phyloP scores from a whole-genome alignment of 2,797 vertebrate genomes.

The Notoglanidium macrostoma region DNA sequence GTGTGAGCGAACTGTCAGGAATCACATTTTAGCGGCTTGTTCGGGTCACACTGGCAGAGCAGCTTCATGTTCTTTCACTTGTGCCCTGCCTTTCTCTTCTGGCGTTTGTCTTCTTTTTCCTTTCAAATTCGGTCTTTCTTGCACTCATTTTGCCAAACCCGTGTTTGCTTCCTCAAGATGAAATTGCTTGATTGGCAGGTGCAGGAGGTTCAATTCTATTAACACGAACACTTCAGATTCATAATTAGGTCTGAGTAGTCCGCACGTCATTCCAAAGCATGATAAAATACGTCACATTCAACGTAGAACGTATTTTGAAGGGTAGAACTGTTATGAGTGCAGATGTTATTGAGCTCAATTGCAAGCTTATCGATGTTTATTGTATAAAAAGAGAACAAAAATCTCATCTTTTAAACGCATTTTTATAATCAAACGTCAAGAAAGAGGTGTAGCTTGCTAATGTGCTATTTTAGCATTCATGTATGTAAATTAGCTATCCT shows the following conservation, averaged over 20 bases:
- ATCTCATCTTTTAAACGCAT: neutral
- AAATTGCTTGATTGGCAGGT: conserved; percentile 42
- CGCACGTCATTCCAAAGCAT: neutral
- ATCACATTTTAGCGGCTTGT: conserved; percentile 60
- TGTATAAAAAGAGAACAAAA: neutral
- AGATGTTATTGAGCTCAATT: neutral
- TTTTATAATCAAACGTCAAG: conserved; percentile 15
- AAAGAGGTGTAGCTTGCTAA: neutral
- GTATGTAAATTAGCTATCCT: neutral
- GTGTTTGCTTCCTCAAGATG: conserved; percentile 38
- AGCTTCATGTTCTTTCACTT: conserved; percentile 57
- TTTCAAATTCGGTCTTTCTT: conserved; percentile 39
- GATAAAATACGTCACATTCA: neutral
- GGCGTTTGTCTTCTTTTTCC: conserved; percentile 35
- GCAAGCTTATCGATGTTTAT: neutral
- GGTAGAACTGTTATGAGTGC: neutral
- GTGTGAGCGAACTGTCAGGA: conserved; percentile 60
- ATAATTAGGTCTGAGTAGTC: conserved; percentile 29
- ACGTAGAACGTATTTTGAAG: neutral
- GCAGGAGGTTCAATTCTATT: conserved; percentile 25
- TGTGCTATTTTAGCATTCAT: neutral
- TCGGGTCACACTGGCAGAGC: conserved; percentile 58
- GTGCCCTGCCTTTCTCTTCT: conserved; percentile 39
- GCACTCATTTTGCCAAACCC: conserved; percentile 29
- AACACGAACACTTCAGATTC: conserved; percentile 24